Conservation (phyloP, 2,797 vertebrate genomes). For the Thunnus albacares region DNA sequence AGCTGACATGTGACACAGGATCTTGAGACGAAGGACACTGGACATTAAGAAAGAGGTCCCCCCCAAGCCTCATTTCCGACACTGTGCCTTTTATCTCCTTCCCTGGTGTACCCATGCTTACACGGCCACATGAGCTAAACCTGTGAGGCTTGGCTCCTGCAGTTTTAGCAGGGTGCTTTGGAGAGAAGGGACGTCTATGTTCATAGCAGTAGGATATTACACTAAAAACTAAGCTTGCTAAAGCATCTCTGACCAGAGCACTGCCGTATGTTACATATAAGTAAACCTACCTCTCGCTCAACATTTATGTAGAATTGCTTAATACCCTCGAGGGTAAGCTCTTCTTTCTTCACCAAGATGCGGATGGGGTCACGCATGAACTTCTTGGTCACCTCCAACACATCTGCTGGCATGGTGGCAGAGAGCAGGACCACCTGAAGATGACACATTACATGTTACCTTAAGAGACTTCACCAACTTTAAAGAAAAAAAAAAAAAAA, state of each 20-base stretch:
- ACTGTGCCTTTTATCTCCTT: constrained; percentile 88
- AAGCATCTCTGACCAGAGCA: background rate
- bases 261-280: background rate
- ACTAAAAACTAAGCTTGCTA: background rate
- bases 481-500: too few relatives aligned
- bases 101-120: constrained; percentile 93
- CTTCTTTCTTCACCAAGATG: constrained; percentile 98
- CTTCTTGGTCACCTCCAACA: constrained; percentile 99
- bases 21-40: constrained; percentile 90
- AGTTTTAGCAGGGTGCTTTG: constrained; percentile 95
- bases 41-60: constrained; percentile 99
- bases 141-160: constrained; percentile 73
- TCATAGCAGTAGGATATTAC: background rate
- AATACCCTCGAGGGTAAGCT: constrained; percentile 98
- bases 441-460: background rate
- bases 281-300: constrained; percentile 90
- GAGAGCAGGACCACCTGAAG: constrained; percentile 95
- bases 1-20: constrained; percentile 87
- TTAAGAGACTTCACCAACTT: background rate
- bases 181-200: constrained; percentile 83
- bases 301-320: constrained; percentile 99
- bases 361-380: constrained; percentile 99
- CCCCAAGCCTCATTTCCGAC: constrained; percentile 85
- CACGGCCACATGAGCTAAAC: constrained; percentile 89
- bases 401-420: constrained; percentile 98